Conservation (phyloP, 1,140 invertebrate genomes). For the Drosophila funebris region DNA sequence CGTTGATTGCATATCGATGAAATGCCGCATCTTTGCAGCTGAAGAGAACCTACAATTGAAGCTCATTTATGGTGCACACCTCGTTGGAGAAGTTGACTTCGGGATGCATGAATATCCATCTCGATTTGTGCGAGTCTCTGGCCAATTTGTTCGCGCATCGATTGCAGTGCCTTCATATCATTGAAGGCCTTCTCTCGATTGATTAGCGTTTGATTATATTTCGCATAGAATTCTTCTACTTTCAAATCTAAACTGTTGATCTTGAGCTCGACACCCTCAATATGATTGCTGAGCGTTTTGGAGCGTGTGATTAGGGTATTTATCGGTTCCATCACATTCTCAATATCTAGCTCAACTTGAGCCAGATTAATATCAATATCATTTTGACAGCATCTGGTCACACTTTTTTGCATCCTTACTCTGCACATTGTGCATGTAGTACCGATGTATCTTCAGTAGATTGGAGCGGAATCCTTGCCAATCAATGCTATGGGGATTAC, state of each 20-base stretch:
- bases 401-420: not conserved
- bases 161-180: constrained; percentile 27
- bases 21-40: not conserved
- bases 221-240: constrained; percentile 20
- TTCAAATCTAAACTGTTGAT: constrained; percentile 5
- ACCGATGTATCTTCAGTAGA: constrained; percentile 36
- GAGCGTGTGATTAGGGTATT: not conserved
- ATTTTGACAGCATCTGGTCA: too few species aligned
- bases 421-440: constrained; percentile 15
- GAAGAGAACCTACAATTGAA: constrained; percentile 10
- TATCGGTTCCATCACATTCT: not conserved
- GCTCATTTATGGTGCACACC: constrained; percentile 13
- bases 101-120: constrained; percentile 20
- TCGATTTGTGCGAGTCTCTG: constrained; percentile 39
- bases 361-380: not conserved
- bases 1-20: not conserved
- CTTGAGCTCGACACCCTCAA: constrained; percentile 3
- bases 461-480: constrained; percentile 45
- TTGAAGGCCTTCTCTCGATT: constrained; percentile 25
- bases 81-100: not conserved
- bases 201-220: constrained; percentile 1
- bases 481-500: constrained; percentile 4
- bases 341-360: not conserved
- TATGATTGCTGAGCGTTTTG: not conserved
- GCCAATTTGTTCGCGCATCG: constrained; percentile 35